phyloP scores from a whole-genome alignment of 2,797 vertebrate genomes.

The Paratrypauchen microcephalus region DNA sequence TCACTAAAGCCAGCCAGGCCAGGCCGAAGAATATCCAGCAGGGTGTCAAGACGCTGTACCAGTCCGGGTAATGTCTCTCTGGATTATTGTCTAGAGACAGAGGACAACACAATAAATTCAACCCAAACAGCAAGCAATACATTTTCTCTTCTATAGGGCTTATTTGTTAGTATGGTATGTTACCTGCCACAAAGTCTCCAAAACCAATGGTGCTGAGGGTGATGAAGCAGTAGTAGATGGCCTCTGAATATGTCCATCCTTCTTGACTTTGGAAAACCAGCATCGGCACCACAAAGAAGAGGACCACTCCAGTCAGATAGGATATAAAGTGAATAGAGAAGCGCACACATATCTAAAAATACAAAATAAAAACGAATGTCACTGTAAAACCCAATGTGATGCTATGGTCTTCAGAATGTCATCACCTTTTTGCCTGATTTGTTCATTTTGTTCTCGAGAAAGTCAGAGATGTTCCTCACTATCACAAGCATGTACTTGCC shows the following conservation, averaged over 20 bases:
- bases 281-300: constrained; percentile 88
- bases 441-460: constrained; percentile 59
- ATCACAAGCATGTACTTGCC: constrained; percentile 86
- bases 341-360: constrained; percentile 62
- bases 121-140: background rate
- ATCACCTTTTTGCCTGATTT: constrained; percentile 77
- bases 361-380: background rate
- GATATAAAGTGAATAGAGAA: constrained; percentile 78
- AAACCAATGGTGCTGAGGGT: constrained; percentile 94
- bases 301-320: constrained; percentile 55
- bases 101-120: background rate
- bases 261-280: constrained; percentile 83
- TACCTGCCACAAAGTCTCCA: constrained; percentile 91
- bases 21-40: constrained; percentile 94
- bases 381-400: background rate
- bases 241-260: constrained; percentile 85
- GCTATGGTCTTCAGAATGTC: background rate
- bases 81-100: constrained; percentile 80
- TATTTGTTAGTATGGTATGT: background rate
- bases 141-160: background rate
- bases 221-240: constrained; percentile 93
- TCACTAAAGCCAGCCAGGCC: constrained; percentile 89
- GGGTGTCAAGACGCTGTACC: constrained; percentile 86
- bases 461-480: constrained; percentile 73
- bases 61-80: constrained; percentile 77